phyloP scores from a whole-genome alignment of 92 coral and sea anemone species.

The Zoanthus sansibaricus region DNA sequence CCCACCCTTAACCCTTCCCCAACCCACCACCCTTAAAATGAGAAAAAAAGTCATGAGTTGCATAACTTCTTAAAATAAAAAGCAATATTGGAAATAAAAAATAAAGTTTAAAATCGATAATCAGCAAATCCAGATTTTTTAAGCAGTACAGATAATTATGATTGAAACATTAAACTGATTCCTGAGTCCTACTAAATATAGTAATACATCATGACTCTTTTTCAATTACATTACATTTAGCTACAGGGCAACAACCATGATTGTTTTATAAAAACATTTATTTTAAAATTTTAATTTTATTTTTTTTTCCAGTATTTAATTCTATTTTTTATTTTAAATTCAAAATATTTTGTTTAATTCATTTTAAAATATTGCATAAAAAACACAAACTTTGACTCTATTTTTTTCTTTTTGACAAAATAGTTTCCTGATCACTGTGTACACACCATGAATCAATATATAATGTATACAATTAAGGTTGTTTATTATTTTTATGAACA shows the following conservation, averaged over 20 bases:
- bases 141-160: neutral
- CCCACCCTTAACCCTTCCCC: slow-evolving; percentile 24
- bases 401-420: neutral
- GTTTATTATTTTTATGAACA: neutral
- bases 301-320: neutral
- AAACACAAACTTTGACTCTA: neutral
- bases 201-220: slow-evolving; percentile 13
- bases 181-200: too few relatives aligned
- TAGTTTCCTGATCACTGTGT: slow-evolving; percentile 21
- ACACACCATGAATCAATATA: neutral
- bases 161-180: too few relatives aligned
- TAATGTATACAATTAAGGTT: slow-evolving; percentile 1
- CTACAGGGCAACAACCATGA: slow-evolving; percentile 25
- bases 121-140: neutral
- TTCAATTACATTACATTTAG: neutral
- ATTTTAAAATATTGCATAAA: neutral
- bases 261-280: neutral
- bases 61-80: neutral
- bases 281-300: neutral
- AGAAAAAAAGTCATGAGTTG: neutral
- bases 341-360: neutral
- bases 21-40: neutral
- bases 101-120: neutral
- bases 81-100: neutral
- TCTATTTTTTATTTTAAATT: neutral